A percentile compares a stretch with the other conserved stretches of the same genome.
Conservation (phyloP, 2,113 vertebrate genomes). For the Heterocephalus glaber region DNA sequence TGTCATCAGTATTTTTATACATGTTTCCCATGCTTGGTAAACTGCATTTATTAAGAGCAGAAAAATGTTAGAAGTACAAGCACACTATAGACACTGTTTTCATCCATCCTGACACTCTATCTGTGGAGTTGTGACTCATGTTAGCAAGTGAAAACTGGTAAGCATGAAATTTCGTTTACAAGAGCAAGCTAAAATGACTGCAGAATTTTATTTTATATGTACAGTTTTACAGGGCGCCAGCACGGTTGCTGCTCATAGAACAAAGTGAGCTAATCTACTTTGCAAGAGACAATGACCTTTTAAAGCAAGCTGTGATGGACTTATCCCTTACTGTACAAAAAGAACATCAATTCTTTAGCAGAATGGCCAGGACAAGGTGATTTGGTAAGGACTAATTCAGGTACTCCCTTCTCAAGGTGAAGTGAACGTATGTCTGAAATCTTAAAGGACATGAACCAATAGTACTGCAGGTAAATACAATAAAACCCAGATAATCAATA, state of each 20-base stretch:
- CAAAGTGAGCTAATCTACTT: constrained; percentile 67
- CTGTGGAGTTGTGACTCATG: background rate
- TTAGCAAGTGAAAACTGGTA: constrained; percentile 38
- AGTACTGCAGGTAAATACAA: background rate
- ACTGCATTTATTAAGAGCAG: background rate
- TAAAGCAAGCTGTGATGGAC: constrained; percentile 44
- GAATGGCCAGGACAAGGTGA: constrained; percentile 53
- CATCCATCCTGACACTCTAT: background rate
- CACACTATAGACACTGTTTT: background rate
- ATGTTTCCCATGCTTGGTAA: background rate
- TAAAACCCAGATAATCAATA: constrained; percentile 33
- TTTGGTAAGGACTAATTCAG: background rate
- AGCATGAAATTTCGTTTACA: constrained; percentile 53
- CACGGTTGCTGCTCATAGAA: constrained; percentile 42
- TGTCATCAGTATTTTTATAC: background rate
- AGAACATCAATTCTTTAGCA: constrained; percentile 7
- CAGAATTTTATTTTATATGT: constrained; percentile 20
- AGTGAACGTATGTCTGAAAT: constrained; percentile 35
- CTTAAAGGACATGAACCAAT: background rate
- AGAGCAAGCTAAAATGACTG: constrained; percentile 43
- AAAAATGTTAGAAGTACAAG: background rate
- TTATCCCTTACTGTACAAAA: constrained; percentile 46
- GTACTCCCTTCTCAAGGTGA: constrained; percentile 54
- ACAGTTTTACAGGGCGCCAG: constrained; percentile 30
- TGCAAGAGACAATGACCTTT: constrained; percentile 73